Evolutionary conservation across 2,113 vertebrate species (phyloP), one percentile per base, ranked within the genome.

Genomic region (Sylvietta virens): DNA sequence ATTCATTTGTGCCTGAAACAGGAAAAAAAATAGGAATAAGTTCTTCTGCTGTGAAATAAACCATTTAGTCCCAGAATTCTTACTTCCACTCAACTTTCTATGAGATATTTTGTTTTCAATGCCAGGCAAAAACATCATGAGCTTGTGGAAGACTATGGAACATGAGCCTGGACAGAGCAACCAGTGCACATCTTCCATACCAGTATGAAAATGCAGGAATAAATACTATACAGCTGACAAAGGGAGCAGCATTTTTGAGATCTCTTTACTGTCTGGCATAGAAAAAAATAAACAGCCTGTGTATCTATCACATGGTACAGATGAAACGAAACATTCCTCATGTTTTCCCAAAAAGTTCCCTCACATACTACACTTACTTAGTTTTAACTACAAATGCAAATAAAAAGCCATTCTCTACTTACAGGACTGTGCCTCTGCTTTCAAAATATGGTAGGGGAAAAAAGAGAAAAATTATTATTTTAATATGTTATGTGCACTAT

Each of bases 1-100:
- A 97, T 98, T 99, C 97, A 99, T 98, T 96, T 99, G 99, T 93
- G 98, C 98, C 99, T 99, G 97, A 94, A 98, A 98, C 1, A 73
- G 37, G 91, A 78, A 96, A 71, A 95, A 98, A 97, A 93, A 15
- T 6, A 88, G 37, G 11, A 91, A 7, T 65, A 94, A 78, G 71
- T 56, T 81, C 7, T 81, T 80, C 53, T 71, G 94, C 31, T 23
- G 24, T 56, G 35, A 76, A 62, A 58, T 40, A 67, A 50, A 81
- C 19, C 1, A 8, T 11, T 51, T 54, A 70, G 27, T 30, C 33
- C 21, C 23, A 86, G 6, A 17, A 22, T 62, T 92, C 50, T 58
- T 66, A 73, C 45, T 86, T 78, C 42, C 33, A 67, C 24, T 67
- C 82, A 74, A 14, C 3, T 66, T 78, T 22, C 31, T 57, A 39